Percentiles rank a stretch among this genome's conserved stretches.
Evolutionary conservation across 2,888 invertebrate genomes (phyloP).

Genomic region (Tipula vernalis): DNA sequence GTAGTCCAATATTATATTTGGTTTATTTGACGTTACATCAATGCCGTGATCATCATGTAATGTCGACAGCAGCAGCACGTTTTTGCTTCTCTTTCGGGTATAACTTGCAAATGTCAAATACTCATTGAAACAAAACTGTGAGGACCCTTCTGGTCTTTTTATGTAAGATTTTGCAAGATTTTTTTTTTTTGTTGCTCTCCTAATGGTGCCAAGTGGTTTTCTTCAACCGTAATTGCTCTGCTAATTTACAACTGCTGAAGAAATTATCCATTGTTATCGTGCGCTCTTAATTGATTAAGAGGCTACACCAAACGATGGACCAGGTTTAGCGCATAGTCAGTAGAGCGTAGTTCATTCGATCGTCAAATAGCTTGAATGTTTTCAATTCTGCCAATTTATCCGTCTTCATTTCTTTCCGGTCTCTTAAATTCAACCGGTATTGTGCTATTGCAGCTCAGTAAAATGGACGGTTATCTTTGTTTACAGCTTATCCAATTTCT

Average conservation of each 20-base stretch:
- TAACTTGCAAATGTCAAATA: not conserved
- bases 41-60: slow-evolving; percentile 12
- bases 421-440: no score
- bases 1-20: slow-evolving; percentile 11
- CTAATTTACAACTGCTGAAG: no score
- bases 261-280: no score
- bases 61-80: slow-evolving; percentile 13
- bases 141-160: not conserved
- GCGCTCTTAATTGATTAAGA: no score
- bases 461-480: not conserved
- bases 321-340: no score
- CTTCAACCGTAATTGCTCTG: no score
- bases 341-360: no score
- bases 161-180: not conserved
- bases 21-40: slow-evolving; percentile 12
- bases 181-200: slow-evolving; percentile 13
- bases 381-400: not conserved
- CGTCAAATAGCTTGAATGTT: no score
- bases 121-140: not conserved
- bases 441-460: no score
- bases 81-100: slow-evolving; percentile 11
- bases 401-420: not conserved
- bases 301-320: no score
- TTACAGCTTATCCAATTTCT: no score
- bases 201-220: slow-evolving; percentile 12